A percentile compares a stretch with the other conserved stretches of the same genome.
phyloP scores from a whole-genome alignment of 2,113 vertebrate species.

The Dromas ardeola region DNA sequence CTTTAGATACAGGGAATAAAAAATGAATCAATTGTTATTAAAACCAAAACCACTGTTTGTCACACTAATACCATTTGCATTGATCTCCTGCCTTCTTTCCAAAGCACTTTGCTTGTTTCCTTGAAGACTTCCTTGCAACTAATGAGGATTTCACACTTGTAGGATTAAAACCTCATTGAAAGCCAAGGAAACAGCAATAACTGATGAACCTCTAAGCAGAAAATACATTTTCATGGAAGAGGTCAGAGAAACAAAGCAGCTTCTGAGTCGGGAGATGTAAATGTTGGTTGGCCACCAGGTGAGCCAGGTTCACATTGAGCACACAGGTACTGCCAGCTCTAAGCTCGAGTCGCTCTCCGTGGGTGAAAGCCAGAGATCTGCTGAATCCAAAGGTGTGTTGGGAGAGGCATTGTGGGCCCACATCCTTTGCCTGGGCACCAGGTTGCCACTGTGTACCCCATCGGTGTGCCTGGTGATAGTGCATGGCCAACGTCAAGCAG shows the following conservation, averaged over 20 bases:
- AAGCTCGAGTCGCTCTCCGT: rapidly evolving
- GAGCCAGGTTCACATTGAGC: neutral
- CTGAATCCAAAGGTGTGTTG: neutral
- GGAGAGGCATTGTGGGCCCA: neutral
- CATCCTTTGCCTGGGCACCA: neutral
- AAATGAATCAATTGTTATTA: neutral
- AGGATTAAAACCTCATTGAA: neutral
- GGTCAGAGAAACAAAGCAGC: neutral
- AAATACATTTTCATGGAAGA: neutral
- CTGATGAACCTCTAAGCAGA: neutral
- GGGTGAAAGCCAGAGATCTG: neutral
- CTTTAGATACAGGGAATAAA: neutral
- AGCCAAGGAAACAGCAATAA: neutral
- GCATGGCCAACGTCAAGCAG: neutral
- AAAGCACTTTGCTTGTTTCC: neutral
- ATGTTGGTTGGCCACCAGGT: neutral
- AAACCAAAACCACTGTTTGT: neutral
- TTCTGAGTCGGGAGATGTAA: neutral
- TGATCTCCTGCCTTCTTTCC: neutral
- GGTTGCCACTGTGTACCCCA: too few species aligned
- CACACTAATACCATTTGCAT: neutral
- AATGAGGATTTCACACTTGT: neutral
- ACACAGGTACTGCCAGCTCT: neutral
- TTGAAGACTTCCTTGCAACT: neutral
- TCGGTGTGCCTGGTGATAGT: neutral